Conservation (phyloP, 2,888 invertebrate species). For the Onthophagus sagittarius region DNA sequence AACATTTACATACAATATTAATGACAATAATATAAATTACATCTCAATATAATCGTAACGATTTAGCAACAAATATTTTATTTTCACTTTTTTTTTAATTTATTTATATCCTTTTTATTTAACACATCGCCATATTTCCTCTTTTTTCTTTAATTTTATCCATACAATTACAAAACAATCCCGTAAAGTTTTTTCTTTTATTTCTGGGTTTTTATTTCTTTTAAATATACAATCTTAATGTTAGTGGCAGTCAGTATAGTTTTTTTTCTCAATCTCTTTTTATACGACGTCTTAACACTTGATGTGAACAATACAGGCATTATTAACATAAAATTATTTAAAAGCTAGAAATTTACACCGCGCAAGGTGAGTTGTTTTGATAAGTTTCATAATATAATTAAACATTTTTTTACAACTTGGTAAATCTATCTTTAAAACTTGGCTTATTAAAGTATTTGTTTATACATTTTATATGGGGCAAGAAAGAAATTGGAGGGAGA, state of each 20-base stretch:
- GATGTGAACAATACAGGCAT: conserved; percentile 14
- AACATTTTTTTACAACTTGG: neutral
- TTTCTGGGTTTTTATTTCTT: conserved; percentile 1
- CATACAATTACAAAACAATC: neutral
- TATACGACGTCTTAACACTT: conserved; percentile 10
- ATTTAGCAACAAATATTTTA: conserved; percentile 45
- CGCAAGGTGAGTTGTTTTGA: conserved; percentile 10
- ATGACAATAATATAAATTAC: conserved; percentile 31
- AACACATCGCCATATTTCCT: neutral
- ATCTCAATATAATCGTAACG: conserved; percentile 34
- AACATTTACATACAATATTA: conserved; percentile 33
- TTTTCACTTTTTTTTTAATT: neutral
- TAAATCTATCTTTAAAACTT: no score
- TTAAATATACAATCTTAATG: conserved; percentile 19
- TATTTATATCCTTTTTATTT: conserved; percentile 6
- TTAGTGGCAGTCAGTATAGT: conserved; percentile 25
- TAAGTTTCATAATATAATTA: neutral
- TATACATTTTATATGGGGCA: no score
- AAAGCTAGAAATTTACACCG: neutral
- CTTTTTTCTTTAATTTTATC: neutral
- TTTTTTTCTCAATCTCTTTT: conserved; percentile 14
- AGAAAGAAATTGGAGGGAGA: no score
- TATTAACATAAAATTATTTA: neutral
- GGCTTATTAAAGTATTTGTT: no score
- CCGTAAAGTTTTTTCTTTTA: neutral